Evolutionary conservation across 2,113 vertebrate genomes (phyloP), one percentile per base, ranked within the genome.

Genomic region (Leptobrachium leishanense): DNA sequence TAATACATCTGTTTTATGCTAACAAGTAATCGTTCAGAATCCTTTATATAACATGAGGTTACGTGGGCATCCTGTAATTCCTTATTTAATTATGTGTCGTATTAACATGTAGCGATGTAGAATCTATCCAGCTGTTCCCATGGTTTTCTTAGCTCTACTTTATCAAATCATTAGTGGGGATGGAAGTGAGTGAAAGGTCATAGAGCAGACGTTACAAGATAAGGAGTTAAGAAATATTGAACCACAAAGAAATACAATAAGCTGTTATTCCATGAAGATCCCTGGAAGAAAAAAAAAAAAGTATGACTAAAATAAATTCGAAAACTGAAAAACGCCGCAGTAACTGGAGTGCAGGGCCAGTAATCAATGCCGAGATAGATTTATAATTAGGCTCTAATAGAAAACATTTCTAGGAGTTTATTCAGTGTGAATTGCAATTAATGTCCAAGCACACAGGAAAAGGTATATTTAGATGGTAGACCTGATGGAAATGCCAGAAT

Each of bases 221-320:
- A 42, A 76, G 13, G 39, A 74, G 43, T 74, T 74, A 74, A 73
- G 40, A 75, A 75, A 75, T 50, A 66, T 41, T 15, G 31, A 40
- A 75, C 66, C 59, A 41, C 43, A 46, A 12, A 66, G 44, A 75
- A 65, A 53, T 66, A 39, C n/a, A 44, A 64, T 64, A 62, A 5
- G 5, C 11, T 62, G 31, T 43, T 65, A n/a, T 65, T 11, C 43
- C 7, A 39, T 31, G 20, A 31, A 39, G 3, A 46, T 31, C 59
- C 43, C 10, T 6, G 63, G 53, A 43, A 31, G 1, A 31, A 31
- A 31, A 31, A 31, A 31, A 31, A 31, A 31, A 31, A 75, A 75
- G 42, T 50, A 53, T 12, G 9, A 53, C 12, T 50, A 53, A 9
- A 41, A 54, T 75, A 66, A 3, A 54, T 41, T 13, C 13, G 44